Evolutionary conservation across 2,797 vertebrate genomes (phyloP), one percentile per base, ranked within the genome.

Genomic region (Tragopan temminckii): DNA sequence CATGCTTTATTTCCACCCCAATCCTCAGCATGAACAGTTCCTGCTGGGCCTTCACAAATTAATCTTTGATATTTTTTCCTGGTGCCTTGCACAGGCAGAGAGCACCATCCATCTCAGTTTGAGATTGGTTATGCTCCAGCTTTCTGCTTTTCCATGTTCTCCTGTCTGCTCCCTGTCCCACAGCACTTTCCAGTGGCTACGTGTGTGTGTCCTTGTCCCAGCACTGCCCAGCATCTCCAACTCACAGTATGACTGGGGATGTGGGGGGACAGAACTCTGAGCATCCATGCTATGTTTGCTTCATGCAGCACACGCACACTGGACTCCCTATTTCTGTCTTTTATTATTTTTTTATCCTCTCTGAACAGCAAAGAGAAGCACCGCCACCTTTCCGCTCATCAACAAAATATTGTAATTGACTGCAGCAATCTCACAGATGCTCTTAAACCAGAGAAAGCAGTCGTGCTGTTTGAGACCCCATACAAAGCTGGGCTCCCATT

Each of bases 11-110:
- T 93, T 94, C 77, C 80, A 71, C 43, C 42, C n/a, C 94, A 78
- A 50, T 75, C 84, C 64, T 23, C 69, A 45, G 57, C 75, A 90
- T 76, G 58, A 81, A 81, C 48, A 85, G 66, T n/a, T 96, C 90
- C 94, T 93, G 92, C 89, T 95, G 94, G 88, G 87, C 64, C 43
- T 80, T 77, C 82, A 35, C 68, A 91, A 94, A 93, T 96, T 91
- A 93, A 85, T 87, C 85, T 91, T 72, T 50, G n/a, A 46, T 94
- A 74, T 80, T 91, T 85, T 92, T 85, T 29, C 77, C 61, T 62
- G 31, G 66, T 0, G 0, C 40, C 85, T 93, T 53, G 29, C 53
- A 68, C 3, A 45, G 77, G 84, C 62, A 77, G 70, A 69, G 67
- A 71, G 50, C 81, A 82, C 59, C 88, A 93, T 93, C 90, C 92